Base-by-base conservation (phyloP, 2,888 invertebrate genomes). In the Glyphotaelius pellucidus region DNA sequence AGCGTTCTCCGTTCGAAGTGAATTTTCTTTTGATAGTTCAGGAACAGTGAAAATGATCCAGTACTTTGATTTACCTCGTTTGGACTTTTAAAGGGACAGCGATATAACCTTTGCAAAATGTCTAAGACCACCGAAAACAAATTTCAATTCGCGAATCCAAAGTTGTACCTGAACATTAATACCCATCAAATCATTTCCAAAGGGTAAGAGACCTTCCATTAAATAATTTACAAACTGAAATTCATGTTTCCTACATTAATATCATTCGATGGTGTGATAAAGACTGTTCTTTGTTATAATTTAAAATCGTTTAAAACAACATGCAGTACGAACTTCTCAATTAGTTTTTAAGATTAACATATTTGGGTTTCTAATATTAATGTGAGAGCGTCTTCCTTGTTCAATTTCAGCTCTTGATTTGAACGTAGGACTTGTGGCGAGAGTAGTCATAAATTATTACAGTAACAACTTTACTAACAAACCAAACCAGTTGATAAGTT, bases 151-250 rank as follows among this genome's bases (percentile, higher is more conserved):
- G 84, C 80, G 9, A 67, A 80, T 14, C 85, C 89, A 30, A 92
- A 87, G 38, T 79, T 92, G 85, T 90, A 42, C 67, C 84, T 92
- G 31, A 90, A 83, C 7, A 92, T 92, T 32, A 31, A 31, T 15
- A 84, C 89, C 0, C 92, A 84, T 52, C 67, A 32, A 52, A 92
- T 90, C 32, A 89, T 92, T 19, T 88, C 92, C 7, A 92, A 92
- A 79, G 85, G 90, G 92, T 92, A 52, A 80, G 83, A 67, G 25
- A 47, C 11, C 12, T 42, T 38, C 35, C 25, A 2, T 25, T n/a
- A 25, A 67, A 9, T 67, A 67, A n/a, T 25, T 67, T 67, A 9
- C n/a, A 25, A 1, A 25, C 25, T 25, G 7, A 67, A 25, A 67
- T 25, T 25, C 4, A 25, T 67, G 4, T 67, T 25, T 3, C 15